Conservation (phyloP, 2,888 invertebrate species). For the Candidula unifasciata region DNA sequence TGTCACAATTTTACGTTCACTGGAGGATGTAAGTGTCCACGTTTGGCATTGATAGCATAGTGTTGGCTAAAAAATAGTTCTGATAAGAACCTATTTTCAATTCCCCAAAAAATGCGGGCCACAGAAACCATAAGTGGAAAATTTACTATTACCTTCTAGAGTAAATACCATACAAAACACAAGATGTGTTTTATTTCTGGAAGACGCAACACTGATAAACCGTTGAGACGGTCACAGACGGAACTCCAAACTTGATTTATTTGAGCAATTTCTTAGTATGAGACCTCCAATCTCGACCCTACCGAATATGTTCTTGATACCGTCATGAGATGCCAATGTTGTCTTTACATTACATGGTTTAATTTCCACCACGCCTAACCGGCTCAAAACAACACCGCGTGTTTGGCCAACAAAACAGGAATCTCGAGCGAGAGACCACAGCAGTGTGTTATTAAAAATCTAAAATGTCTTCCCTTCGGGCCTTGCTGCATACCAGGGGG, state of each 20-base stretch:
- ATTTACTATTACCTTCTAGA: too few species aligned
- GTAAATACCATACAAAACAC: too few species aligned
- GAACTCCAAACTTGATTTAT: constrained; percentile 3
- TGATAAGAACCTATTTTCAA: too few species aligned
- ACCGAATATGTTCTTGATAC: neutral
- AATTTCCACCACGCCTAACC: neutral
- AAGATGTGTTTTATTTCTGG: too few species aligned
- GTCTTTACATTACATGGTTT: constrained; percentile 23
- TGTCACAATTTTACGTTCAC: too few species aligned
- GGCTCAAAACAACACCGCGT: neutral
- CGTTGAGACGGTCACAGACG: too few species aligned
- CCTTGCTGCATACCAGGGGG: neutral
- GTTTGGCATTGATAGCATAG: too few species aligned
- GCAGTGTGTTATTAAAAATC: constrained; percentile 31
- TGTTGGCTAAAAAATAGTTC: too few species aligned
- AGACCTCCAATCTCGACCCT: neutral
- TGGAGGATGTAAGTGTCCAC: too few species aligned
- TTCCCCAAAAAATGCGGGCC: too few species aligned
- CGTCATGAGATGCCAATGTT: neutral
- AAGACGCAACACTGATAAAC: too few species aligned
- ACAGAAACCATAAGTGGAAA: too few species aligned
- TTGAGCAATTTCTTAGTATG: neutral
- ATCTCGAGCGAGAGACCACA: neutral
- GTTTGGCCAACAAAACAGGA: neutral
- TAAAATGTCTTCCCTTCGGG: neutral